These are phyloP conservation scores for Rotaria socialis DNA, from an alignment of 2,888 invertebrate species.

Conservation along the genomic window DNA sequence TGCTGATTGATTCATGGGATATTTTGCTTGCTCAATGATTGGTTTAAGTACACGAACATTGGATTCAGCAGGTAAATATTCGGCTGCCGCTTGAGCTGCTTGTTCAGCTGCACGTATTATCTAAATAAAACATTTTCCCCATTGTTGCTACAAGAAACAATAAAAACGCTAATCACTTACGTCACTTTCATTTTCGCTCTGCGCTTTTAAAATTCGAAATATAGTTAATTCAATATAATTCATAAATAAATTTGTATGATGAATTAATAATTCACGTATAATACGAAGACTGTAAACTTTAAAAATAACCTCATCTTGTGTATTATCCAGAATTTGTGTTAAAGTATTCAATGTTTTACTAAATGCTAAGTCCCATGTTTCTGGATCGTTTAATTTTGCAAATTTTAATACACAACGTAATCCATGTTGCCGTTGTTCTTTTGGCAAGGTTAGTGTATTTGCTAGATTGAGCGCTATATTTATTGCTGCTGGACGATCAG, in stretches of 20 bases:
- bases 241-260: conserved; percentile 73
- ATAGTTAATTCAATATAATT: conserved; percentile 85
- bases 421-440: conserved; percentile 25
- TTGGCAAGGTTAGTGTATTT: neutral
- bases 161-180: conserved; percentile 50
- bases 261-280: conserved; percentile 72
- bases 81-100: conserved; percentile 73
- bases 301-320: neutral
- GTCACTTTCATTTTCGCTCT: conserved; percentile 66
- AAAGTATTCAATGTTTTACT: conserved; percentile 33
- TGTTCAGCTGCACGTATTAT: conserved; percentile 64
- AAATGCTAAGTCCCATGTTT: conserved; percentile 36
- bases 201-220: conserved; percentile 79
- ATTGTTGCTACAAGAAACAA: no score
- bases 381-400: neutral
- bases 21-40: conserved; percentile 76
- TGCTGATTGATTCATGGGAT: conserved; percentile 81
- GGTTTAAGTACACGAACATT: conserved; percentile 74
- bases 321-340: conserved; percentile 17
- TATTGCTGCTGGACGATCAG: conserved; percentile 16
- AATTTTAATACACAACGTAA: conserved; percentile 34
- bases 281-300: conserved; percentile 16
- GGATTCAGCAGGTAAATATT: conserved; percentile 74
- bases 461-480: neutral
- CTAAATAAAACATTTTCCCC: neutral